Percentiles rank a stretch among this genome's conserved stretches.
Evolutionary conservation across 2,113 vertebrate genomes (phyloP).

Genomic region (Thunnus maccoyii): DNA sequence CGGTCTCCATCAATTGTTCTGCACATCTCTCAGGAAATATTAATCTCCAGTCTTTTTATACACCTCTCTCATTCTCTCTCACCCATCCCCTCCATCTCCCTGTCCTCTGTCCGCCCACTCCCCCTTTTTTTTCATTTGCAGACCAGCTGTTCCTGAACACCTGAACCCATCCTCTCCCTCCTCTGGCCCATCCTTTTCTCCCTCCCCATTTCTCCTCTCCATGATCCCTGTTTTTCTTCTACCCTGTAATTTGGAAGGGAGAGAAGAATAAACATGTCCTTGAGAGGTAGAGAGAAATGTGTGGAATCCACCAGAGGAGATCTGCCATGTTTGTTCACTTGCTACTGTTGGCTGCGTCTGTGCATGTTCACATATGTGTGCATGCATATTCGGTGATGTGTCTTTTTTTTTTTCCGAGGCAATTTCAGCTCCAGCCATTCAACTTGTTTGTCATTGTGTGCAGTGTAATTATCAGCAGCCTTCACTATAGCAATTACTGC

Average conservation of each 20-base stretch:
- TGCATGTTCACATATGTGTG: conserved; percentile 11
- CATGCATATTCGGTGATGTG: background rate
- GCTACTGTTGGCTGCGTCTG: conserved; percentile 24
- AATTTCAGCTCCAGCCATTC: conserved; percentile 35
- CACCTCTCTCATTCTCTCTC: conserved; percentile 22
- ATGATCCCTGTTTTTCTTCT: conserved; percentile 41
- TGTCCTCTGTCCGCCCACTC: conserved; percentile 34
- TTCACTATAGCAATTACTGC: conserved; percentile 49
- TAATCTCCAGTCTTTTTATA: conserved; percentile 54
- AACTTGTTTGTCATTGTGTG: conserved; percentile 48
- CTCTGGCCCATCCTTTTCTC: conserved; percentile 17
- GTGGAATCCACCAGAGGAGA: conserved; percentile 71
- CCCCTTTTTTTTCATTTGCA: conserved; percentile 53
- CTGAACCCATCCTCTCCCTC: conserved; percentile 68
- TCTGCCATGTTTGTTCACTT: conserved; percentile 56
- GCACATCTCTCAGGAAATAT: conserved; percentile 68
- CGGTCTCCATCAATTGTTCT: conserved; percentile 37
- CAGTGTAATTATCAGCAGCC: conserved; percentile 62
- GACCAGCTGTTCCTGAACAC: conserved; percentile 83
- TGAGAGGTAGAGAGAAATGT: conserved; percentile 73
- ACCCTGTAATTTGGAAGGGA: conserved; percentile 79
- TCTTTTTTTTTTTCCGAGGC: background rate
- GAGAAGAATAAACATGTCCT: conserved; percentile 78
- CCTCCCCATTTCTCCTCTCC: background rate
- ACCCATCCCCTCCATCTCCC: conserved; percentile 31